These are phyloP conservation scores for Hymenopus coronatus DNA, from an alignment of 2,888 invertebrate species.

Conservation along the genomic window DNA sequence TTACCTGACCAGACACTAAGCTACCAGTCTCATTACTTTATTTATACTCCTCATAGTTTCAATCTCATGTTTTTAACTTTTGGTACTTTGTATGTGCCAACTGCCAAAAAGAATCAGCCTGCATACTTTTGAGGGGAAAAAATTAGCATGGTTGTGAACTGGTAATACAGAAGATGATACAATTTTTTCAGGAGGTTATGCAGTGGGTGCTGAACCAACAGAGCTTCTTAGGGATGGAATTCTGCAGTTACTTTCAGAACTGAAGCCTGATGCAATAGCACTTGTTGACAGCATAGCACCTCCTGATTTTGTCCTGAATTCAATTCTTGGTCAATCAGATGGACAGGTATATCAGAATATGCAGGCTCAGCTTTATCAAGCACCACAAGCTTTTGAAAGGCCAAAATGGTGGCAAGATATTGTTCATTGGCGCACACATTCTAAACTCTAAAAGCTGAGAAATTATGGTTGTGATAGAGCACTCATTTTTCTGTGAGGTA, in stretches of 20 bases:
- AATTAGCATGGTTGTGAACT: no score
- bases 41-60: no score
- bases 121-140: no score
- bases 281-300: slow-evolving; percentile 62
- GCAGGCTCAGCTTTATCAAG: slow-evolving; percentile 60
- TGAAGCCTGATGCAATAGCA: slow-evolving; percentile 58
- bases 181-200: slow-evolving; percentile 38
- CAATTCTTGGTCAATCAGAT: slow-evolving; percentile 61
- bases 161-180: neutral
- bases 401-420: slow-evolving; percentile 76
- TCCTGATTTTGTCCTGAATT: slow-evolving; percentile 62
- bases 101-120: no score
- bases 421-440: slow-evolving; percentile 39
- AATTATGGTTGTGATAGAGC: neutral
- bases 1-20: no score
- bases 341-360: slow-evolving; percentile 71
- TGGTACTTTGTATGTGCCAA: no score
- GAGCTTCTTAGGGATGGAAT: slow-evolving; percentile 50
- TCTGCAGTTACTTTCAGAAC: slow-evolving; percentile 50
- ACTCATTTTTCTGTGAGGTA: neutral
- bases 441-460: slow-evolving; percentile 1
- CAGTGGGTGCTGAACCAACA: slow-evolving; percentile 40
- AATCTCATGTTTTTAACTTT: no score
- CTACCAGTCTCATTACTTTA: no score
- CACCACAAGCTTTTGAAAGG: slow-evolving; percentile 64